phyloP scores from a whole-genome alignment of 1,140 invertebrate genomes.

The Bombus sibiricus region DNA sequence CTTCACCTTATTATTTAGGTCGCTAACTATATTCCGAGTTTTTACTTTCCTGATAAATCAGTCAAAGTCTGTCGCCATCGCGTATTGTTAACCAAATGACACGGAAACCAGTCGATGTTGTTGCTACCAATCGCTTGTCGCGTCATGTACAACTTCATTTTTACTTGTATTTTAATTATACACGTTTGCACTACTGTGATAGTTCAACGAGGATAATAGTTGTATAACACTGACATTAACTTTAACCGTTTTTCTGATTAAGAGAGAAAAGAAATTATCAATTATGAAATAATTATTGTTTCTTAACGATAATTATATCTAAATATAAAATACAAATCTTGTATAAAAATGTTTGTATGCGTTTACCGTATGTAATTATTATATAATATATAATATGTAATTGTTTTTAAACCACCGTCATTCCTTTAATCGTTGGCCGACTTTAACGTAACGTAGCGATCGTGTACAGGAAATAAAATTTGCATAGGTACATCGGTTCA shows the following conservation, averaged over 20 bases:
- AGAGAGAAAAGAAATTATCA: neutral
- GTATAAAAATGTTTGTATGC: neutral
- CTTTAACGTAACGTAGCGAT: too few relatives aligned
- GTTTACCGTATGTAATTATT: too few relatives aligned
- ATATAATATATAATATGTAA: too few relatives aligned
- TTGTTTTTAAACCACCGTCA: too few relatives aligned
- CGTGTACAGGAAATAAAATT: neutral
- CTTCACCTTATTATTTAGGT: conserved; percentile 18
- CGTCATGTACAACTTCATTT: neutral
- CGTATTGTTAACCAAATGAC: neutral
- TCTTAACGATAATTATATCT: neutral
- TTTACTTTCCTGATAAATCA: neutral
- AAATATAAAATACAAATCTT: neutral
- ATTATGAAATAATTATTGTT: too few relatives aligned
- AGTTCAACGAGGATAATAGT: neutral
- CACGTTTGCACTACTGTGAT: neutral
- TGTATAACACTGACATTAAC: neutral
- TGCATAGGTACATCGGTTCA: neutral
- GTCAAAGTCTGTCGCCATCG: neutral
- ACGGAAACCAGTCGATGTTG: neutral
- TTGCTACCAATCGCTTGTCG: neutral
- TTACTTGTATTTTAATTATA: neutral
- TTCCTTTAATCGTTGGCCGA: too few relatives aligned
- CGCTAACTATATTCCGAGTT: neutral
- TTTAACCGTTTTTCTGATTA: neutral